Percentiles rank a stretch among this genome's conserved stretches.
These are phyloP conservation scores for Nematolebias whitei DNA, from an alignment of 2,113 vertebrate genomes.

Conservation along the genomic window DNA sequence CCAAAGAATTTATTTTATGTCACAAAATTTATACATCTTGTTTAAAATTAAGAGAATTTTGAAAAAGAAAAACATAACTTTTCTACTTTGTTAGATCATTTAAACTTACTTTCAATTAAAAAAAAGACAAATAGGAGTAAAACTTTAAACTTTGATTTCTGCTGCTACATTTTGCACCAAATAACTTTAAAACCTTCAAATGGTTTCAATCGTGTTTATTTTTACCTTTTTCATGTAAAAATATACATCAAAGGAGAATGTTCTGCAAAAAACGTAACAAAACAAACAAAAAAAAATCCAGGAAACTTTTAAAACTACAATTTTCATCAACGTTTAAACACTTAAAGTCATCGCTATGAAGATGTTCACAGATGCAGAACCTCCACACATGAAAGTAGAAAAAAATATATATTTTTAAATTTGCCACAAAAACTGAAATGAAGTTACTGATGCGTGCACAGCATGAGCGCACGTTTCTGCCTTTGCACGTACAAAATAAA, in stretches of 20 bases:
- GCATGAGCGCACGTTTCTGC: neutral
- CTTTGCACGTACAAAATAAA: neutral
- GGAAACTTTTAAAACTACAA: neutral
- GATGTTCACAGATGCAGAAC: neutral
- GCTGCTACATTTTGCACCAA: too few species aligned
- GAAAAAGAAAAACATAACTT: too few species aligned
- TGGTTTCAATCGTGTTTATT: neutral
- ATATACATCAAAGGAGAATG: conserved; percentile 34
- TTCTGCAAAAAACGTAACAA: conserved; percentile 8
- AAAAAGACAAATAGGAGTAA: too few species aligned
- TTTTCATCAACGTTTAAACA: neutral
- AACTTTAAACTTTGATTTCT: too few species aligned
- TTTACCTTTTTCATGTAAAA: conserved; percentile 47
- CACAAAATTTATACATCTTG: too few species aligned
- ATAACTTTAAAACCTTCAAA: too few species aligned
- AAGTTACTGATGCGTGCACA: neutral
- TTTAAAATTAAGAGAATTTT: too few species aligned
- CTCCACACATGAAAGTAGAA: neutral
- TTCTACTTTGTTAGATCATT: too few species aligned
- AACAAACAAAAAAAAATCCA: too few species aligned
- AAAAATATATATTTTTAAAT: neutral
- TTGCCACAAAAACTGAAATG: neutral
- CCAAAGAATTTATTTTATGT: too few species aligned
- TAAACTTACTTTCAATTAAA: too few species aligned
- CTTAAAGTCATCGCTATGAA: neutral